A percentile compares a stretch with the other conserved stretches of the same genome.
Evolutionary conservation across 2,797 vertebrate species (phyloP).

Genomic region (Hydrophis major): DNA sequence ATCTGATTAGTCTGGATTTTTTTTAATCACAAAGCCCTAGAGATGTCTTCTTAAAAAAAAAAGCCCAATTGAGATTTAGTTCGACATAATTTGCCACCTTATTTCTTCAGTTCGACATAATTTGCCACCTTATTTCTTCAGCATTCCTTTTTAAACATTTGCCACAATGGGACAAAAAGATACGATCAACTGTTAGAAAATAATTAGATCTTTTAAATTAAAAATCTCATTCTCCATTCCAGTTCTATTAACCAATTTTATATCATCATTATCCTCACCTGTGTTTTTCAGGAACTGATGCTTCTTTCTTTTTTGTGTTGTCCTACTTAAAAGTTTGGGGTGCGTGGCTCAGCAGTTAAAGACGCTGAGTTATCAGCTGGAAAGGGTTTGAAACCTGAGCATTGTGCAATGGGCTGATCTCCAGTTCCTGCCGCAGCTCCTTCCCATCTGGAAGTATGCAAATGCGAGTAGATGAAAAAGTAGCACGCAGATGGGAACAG

Average conservation of each 20-base stretch:
- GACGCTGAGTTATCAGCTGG: neutral
- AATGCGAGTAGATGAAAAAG: neutral
- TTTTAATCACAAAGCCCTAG: neutral
- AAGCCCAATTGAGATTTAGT: neutral
- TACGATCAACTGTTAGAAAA: neutral
- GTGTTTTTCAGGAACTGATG: neutral
- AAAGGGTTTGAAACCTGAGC: neutral
- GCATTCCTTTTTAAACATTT: neutral
- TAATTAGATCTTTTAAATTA: neutral
- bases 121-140: neutral
- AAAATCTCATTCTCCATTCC: neutral
- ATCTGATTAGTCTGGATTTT: neutral
- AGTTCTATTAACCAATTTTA: neutral
- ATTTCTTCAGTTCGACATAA: neutral
- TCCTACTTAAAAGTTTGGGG: conserved; percentile 8
- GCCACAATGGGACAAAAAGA: neutral
- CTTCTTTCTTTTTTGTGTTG: neutral
- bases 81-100: neutral
- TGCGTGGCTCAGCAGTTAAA: neutral
- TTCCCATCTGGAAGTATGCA: neutral
- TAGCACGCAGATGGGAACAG: neutral
- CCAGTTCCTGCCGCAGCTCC: neutral
- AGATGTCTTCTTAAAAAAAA: neutral
- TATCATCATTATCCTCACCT: neutral
- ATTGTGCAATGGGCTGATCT: neutral